Conservation (phyloP, 1,140 invertebrate species). For the Patella vulgata region DNA sequence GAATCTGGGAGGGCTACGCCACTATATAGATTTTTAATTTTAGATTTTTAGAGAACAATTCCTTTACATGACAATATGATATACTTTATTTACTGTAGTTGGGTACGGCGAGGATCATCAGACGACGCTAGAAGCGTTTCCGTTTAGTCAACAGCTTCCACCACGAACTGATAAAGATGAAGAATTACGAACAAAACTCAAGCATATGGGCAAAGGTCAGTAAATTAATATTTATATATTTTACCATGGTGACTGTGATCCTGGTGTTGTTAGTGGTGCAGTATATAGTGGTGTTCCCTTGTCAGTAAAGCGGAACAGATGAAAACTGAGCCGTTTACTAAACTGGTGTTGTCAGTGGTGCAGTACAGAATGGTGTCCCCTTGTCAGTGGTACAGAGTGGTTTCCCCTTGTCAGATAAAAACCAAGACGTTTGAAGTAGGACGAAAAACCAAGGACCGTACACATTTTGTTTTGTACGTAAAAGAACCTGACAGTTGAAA, state of each 20-base stretch:
- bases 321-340: no score
- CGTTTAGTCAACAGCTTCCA: slow-evolving; percentile 62
- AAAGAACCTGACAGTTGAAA: no score
- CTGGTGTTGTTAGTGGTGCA: neutral
- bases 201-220: slow-evolving; percentile 87
- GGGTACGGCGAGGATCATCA: slow-evolving; percentile 56
- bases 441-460: no score
- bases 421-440: no score
- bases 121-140: slow-evolving; percentile 63
- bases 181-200: slow-evolving; percentile 82
- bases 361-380: neutral
- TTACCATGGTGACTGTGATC: no score
- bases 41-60: no score
- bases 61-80: no score
- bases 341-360: neutral
- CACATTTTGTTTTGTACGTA: no score
- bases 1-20: no score
- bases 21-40: no score
- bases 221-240: no score
- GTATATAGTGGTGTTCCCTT: neutral
- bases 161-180: slow-evolving; percentile 76
- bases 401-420: no score
- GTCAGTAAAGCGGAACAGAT: neutral
- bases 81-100: slow-evolving; percentile 19
- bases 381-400: neutral